phyloP scores from a whole-genome alignment of 1,140 invertebrate species.

The roundworm (Caenorhabditis elegans) region WBcel235 BX284603.4:4564001-4564500 shows the following conservation, averaged over 20 bases:
- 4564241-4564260: constrained; percentile 42
- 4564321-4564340: constrained; percentile 51
- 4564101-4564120: too few species aligned
- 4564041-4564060: too few species aligned
- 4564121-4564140: too few species aligned
- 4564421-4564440: neutral
- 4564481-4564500: neutral
- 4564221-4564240: constrained; percentile 37
- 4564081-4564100: too few species aligned
- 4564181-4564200: too few species aligned
- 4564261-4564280: constrained; percentile 55
- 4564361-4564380: constrained; percentile 27
- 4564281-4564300: constrained; percentile 51
- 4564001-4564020: too few species aligned
- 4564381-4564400: constrained; percentile 50
- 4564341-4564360: constrained; percentile 57
- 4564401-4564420: constrained; percentile 14
- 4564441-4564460: neutral
- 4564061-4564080: too few species aligned
- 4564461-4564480: neutral
- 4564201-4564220: too few species aligned
- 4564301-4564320: constrained; percentile 45
- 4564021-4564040: too few species aligned
- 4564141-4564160: too few species aligned
- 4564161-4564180: too few species aligned